Conservation (phyloP, 1,140 invertebrate genomes). For the Euglossa dilemma region DNA sequence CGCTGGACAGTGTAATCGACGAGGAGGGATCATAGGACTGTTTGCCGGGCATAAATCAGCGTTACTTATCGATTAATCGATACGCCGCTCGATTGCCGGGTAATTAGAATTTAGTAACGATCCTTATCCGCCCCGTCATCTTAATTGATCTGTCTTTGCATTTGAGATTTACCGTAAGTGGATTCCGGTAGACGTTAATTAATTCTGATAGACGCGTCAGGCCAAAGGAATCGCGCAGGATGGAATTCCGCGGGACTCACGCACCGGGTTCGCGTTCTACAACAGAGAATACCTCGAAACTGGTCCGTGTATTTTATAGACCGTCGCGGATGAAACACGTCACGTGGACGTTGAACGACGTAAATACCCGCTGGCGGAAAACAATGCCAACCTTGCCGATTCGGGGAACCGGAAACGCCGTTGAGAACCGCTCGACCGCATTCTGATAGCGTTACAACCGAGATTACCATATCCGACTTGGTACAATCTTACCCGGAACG, state of each 20-base stretch:
- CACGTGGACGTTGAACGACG: background rate
- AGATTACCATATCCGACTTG: background rate
- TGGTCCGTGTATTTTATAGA: constrained; percentile 5
- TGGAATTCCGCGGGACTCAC: constrained; percentile 13
- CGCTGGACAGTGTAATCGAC: background rate
- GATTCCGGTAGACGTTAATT: constrained; percentile 38
- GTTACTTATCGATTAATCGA: constrained; percentile 40
- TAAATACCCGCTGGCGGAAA: constrained; percentile 14
- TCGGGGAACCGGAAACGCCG: constrained; percentile 7
- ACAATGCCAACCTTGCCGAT: constrained; percentile 24
- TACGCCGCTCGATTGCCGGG: constrained; percentile 23
- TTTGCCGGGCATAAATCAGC: constrained; percentile 18
- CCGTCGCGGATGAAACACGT: background rate
- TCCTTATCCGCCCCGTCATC: constrained; percentile 26
- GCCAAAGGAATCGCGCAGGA: background rate
- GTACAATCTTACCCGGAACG: background rate
- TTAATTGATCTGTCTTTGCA: constrained; percentile 50
- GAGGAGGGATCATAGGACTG: background rate
- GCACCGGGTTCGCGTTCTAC: background rate
- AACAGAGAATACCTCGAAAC: background rate
- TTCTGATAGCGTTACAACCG: background rate
- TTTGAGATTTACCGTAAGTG: constrained; percentile 44
- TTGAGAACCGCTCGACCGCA: background rate
- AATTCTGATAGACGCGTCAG: constrained; percentile 18
- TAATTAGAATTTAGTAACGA: constrained; percentile 52